A percentile compares a stretch with the other conserved stretches of the same genome.
phyloP scores from a whole-genome alignment of 2,113 vertebrate genomes.

The Elephas maximus region DNA sequence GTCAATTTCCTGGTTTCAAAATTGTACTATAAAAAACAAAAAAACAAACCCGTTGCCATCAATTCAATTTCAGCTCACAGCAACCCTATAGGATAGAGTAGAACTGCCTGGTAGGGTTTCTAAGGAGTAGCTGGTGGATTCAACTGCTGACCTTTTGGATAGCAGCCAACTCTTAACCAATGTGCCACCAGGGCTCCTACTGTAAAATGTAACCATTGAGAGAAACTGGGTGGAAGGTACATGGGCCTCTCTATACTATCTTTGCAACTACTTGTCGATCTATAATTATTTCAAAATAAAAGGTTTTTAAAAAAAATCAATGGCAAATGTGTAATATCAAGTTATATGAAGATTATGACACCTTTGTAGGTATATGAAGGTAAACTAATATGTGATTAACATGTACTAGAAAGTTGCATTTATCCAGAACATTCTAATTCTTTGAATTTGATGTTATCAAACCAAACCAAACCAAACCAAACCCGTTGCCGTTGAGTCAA shows the following conservation, averaged over 20 bases:
- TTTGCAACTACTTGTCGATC: background rate
- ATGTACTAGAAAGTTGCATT: background rate
- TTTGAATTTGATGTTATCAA: background rate
- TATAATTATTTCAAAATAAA: slow-evolving; percentile 3
- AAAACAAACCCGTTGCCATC: too few relatives aligned
- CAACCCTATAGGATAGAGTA: too few relatives aligned
- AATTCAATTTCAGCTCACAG: too few relatives aligned
- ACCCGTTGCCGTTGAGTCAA: too few relatives aligned
- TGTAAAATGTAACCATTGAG: background rate
- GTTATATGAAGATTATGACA: background rate
- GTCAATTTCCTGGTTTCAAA: background rate
- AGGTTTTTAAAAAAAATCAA: background rate
- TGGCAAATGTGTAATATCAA: background rate
- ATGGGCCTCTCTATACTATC: background rate
- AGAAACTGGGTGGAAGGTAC: background rate
- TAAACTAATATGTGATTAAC: background rate
- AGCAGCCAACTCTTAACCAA: too few relatives aligned
- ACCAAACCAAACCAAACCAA: background rate
- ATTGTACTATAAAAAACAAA: too few relatives aligned
- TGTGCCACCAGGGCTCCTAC: too few relatives aligned
- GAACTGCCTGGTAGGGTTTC: too few relatives aligned
- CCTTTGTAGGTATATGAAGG: background rate
- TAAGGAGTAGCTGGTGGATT: too few relatives aligned
- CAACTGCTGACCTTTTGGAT: too few relatives aligned
- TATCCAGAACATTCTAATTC: background rate